phyloP scores from a whole-genome alignment of 2,113 vertebrate genomes.

The Labeo catla region DNA sequence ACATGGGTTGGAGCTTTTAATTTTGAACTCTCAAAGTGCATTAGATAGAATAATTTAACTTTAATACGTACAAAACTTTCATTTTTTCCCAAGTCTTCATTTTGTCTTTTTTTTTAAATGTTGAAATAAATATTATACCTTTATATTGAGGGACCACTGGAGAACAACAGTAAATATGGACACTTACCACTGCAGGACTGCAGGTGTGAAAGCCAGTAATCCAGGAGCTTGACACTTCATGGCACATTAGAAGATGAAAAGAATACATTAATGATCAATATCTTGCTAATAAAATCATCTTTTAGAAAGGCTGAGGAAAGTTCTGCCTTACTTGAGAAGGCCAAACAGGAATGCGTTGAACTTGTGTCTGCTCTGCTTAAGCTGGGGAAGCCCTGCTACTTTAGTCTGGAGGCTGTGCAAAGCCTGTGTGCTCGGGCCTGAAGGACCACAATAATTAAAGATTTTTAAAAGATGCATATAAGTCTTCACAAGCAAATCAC shows the following conservation, averaged over 20 bases:
- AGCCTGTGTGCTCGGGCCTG: slow-evolving; percentile 78
- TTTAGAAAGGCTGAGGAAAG: background rate
- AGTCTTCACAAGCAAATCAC: background rate
- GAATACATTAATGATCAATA: background rate
- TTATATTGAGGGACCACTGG: background rate
- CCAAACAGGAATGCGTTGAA: slow-evolving; percentile 94
- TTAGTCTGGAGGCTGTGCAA: slow-evolving; percentile 82
- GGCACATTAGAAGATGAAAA: slow-evolving; percentile 21
- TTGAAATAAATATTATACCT: too few species aligned
- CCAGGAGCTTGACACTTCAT: slow-evolving; percentile 86
- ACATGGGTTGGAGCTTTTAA: too few species aligned
- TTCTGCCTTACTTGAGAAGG: slow-evolving; percentile 88
- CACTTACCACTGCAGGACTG: slow-evolving; percentile 84
- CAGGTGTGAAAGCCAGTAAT: slow-evolving; percentile 89
- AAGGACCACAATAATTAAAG: slow-evolving; percentile 28
- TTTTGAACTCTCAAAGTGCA: too few species aligned
- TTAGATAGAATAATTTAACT: too few species aligned
- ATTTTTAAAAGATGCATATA: background rate
- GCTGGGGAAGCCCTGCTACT: slow-evolving; percentile 82
- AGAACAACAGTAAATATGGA: background rate
- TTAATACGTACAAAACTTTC: too few species aligned
- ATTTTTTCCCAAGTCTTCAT: too few species aligned
- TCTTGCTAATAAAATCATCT: background rate
- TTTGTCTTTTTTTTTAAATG: too few species aligned
- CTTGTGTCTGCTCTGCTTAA: slow-evolving; percentile 83